Conservation (phyloP, 2,888 invertebrate genomes). For the Eupsilia transversa region DNA sequence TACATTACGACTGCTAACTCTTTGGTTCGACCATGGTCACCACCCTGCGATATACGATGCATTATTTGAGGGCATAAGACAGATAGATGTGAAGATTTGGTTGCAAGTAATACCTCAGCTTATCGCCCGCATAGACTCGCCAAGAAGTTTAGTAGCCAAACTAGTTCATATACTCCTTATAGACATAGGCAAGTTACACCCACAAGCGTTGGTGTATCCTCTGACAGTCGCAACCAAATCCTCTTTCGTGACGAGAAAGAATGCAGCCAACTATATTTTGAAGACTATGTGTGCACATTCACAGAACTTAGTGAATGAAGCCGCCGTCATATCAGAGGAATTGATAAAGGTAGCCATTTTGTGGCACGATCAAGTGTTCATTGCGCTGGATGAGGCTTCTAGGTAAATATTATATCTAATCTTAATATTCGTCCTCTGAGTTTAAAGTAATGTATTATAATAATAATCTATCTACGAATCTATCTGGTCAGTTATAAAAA, state of each 20-base stretch:
- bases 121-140: slow-evolving; percentile 99
- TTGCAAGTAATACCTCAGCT: slow-evolving; percentile 99
- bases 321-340: slow-evolving; percentile 98
- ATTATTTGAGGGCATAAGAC: slow-evolving; percentile 96
- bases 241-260: slow-evolving; percentile 94
- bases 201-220: slow-evolving; percentile 99
- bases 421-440: not conserved
- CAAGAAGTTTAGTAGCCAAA: slow-evolving; percentile 96
- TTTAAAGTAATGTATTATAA: not conserved
- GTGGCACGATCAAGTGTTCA: slow-evolving; percentile 98
- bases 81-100: slow-evolving; percentile 99
- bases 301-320: slow-evolving; percentile 97
- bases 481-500: not conserved
- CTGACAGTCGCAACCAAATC: slow-evolving; percentile 99
- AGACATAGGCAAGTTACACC: slow-evolving; percentile 99
- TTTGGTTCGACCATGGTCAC: slow-evolving; percentile 99
- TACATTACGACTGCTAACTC: slow-evolving; percentile 96
- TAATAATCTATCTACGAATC: not conserved
- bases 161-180: slow-evolving; percentile 98
- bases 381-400: slow-evolving; percentile 97
- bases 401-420: slow-evolving; percentile 73
- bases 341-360: slow-evolving; percentile 99
- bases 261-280: slow-evolving; percentile 98
- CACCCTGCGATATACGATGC: slow-evolving; percentile 98
- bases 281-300: slow-evolving; percentile 99